Conservation (phyloP, 2,113 vertebrate species). For the Perognathus longimembris region DNA sequence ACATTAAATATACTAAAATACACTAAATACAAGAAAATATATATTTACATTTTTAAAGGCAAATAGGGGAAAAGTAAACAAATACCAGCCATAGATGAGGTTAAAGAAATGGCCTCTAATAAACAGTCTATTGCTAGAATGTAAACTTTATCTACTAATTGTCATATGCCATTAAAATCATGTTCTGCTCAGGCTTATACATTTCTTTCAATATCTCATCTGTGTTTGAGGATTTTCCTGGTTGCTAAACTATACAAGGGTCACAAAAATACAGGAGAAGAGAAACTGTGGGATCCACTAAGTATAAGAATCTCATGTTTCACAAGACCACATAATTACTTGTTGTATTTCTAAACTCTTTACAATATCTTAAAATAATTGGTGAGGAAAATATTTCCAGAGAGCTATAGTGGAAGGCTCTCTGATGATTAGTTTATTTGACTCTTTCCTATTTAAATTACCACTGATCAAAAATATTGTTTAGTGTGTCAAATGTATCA, state of each 20-base stretch:
- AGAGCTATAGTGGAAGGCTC: neutral
- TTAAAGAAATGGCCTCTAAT: neutral
- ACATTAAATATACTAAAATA: too few relatives aligned
- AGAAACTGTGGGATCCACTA: accelerated
- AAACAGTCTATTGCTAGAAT: neutral
- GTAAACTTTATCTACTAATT: neutral
- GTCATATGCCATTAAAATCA: neutral
- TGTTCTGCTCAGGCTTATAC: neutral
- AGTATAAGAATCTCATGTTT: neutral
- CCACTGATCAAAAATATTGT: neutral
- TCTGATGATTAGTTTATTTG: neutral
- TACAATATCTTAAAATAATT: neutral
- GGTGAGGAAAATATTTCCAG: neutral
- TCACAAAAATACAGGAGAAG: neutral
- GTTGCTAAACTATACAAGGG: neutral
- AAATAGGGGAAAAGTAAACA: neutral
- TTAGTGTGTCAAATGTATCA: neutral
- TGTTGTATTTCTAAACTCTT: neutral
- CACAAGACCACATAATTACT: neutral
- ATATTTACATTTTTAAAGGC: neutral
- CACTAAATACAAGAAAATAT: too few relatives aligned
- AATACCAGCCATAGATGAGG: neutral
- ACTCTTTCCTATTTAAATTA: neutral
- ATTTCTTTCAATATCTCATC: neutral
- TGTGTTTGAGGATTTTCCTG: neutral